A percentile compares a stretch with the other conserved stretches of the same genome.
Conservation (phyloP, 2,113 vertebrate species). For the Ovis canadensis region DNA sequence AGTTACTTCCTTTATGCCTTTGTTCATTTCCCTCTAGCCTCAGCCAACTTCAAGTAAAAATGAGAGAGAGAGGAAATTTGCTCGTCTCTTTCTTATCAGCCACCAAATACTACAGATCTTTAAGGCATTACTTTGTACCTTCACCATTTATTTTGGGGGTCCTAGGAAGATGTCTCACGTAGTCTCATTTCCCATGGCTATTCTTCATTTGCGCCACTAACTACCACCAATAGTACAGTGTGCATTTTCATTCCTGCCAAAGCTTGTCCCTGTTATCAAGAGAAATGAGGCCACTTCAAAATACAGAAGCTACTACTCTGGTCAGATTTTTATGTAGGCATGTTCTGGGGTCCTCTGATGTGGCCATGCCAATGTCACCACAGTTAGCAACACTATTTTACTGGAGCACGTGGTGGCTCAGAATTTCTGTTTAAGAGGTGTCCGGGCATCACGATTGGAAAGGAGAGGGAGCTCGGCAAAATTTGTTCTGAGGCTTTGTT, state of each 20-base stretch:
- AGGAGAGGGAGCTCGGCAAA: background rate
- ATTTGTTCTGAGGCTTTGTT: background rate
- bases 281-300: background rate
- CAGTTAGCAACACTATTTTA: background rate
- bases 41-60: background rate
- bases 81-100: background rate
- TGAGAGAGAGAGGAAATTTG: background rate
- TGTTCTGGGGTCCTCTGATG: accelerated
- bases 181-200: background rate
- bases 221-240: background rate
- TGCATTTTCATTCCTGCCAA: background rate
- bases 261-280: background rate
- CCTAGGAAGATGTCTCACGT: accelerated
- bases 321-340: background rate
- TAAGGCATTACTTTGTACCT: background rate
- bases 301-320: accelerated
- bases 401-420: background rate
- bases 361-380: accelerated
- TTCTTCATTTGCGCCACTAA: background rate
- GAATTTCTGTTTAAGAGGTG: background rate
- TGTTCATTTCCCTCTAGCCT: background rate
- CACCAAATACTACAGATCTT: background rate
- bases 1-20: background rate
- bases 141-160: background rate
- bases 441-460: background rate